These are phyloP conservation scores for Asteroscopus sphinx DNA, from an alignment of 2,888 invertebrate genomes.

Conservation along the genomic window DNA sequence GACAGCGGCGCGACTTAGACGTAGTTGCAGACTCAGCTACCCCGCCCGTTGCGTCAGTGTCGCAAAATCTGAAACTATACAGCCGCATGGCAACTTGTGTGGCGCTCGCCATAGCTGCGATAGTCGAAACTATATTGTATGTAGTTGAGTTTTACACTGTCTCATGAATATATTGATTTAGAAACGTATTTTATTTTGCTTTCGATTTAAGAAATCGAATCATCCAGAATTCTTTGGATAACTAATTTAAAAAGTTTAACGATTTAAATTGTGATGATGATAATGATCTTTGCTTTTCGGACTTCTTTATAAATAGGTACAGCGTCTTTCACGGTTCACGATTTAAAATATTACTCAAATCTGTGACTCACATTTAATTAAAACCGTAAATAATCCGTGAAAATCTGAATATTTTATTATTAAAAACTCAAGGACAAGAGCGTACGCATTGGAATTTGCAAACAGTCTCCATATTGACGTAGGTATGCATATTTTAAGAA, in stretches of 20 bases:
- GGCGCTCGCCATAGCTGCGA: constrained; percentile 69
- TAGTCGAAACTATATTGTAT: constrained; percentile 75
- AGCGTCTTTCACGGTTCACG: background rate
- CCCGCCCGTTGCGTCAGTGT: constrained; percentile 1
- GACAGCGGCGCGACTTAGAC: constrained; percentile 63
- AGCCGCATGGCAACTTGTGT: constrained; percentile 72
- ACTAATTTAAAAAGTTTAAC: too few species aligned
- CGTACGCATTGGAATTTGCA: too few species aligned
- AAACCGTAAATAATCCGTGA: constrained; percentile 42
- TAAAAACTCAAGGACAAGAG: constrained; percentile 1
- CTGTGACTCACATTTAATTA: constrained; percentile 39
- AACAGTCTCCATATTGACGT: too few species aligned
- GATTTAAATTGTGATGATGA: too few species aligned
- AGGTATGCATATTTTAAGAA: too few species aligned
- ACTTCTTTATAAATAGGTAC: too few species aligned
- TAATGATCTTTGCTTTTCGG: too few species aligned
- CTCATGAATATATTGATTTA: constrained; percentile 12
- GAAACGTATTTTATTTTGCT: background rate
- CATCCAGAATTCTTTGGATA: too few species aligned
- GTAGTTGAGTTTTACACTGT: constrained; percentile 65
- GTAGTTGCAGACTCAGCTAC: constrained; percentile 23
- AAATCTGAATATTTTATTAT: constrained; percentile 21
- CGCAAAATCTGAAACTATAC: constrained; percentile 67
- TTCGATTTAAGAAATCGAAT: too few species aligned
- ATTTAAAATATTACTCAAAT: constrained; percentile 1